phyloP scores from a whole-genome alignment of 2,113 vertebrate species.

The Melanerpes aurifrons region DNA sequence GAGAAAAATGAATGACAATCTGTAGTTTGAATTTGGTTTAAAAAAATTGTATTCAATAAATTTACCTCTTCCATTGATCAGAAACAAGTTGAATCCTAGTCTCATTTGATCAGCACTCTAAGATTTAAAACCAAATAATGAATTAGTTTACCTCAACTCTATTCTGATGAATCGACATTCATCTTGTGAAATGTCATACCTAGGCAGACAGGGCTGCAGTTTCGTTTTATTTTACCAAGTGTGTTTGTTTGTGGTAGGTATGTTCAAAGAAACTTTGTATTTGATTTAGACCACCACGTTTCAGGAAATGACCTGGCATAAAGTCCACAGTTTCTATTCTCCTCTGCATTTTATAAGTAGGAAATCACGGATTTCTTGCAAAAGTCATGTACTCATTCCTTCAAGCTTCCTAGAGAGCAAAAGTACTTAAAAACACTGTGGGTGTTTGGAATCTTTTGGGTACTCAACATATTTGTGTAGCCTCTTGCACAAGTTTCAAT shows the following conservation, averaged over 20 bases:
- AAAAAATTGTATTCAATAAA: not conserved
- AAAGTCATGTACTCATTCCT: not conserved
- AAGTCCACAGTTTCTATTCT: not conserved
- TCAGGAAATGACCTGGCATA: not conserved
- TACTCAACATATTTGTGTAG: not conserved
- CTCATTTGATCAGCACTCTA: not conserved
- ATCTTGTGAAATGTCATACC: not conserved
- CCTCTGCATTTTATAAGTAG: not conserved
- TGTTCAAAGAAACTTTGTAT: not conserved
- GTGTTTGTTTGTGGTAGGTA: not conserved
- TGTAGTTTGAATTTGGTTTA: not conserved
- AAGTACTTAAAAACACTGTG: not conserved
- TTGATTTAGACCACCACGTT: not conserved
- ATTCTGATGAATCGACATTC: not conserved
- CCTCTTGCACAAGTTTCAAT: not conserved
- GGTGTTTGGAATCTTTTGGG: not conserved
- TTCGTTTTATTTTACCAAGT: not conserved
- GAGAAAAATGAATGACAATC: not conserved
- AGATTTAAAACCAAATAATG: not conserved
- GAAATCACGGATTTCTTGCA: not conserved
- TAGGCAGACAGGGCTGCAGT: not conserved
- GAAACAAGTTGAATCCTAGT: not conserved
- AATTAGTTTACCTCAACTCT: not conserved
- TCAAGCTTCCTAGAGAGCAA: not conserved
- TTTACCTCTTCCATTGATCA: not conserved